These are phyloP conservation scores for Heliornis fulica DNA, from an alignment of 2,113 vertebrate genomes.

Conservation along the genomic window DNA sequence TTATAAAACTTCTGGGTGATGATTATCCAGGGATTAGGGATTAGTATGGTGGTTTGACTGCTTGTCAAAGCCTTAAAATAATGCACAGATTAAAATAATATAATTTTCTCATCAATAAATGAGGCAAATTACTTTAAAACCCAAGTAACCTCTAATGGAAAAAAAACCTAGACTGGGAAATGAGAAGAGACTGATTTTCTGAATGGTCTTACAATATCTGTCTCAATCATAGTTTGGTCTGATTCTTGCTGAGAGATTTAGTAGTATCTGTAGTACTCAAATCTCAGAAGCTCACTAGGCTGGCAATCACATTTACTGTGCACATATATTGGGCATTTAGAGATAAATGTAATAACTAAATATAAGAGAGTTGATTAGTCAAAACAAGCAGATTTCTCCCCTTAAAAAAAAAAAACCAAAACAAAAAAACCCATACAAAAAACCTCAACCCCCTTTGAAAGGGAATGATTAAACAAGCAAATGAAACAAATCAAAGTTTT, in stretches of 20 bases:
- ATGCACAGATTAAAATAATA: constrained; percentile 7
- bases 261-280: not conserved
- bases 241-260: not conserved
- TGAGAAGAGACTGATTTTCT: not conserved
- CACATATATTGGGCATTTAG: not conserved
- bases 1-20: not conserved
- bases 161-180: not conserved
- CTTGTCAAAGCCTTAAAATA: constrained; percentile 17
- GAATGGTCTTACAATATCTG: not conserved
- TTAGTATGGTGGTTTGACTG: not conserved
- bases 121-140: not conserved
- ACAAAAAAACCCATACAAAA: no score
- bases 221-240: not conserved
- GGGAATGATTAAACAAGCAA: not conserved
- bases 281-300: not conserved
- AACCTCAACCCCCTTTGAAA: not conserved
- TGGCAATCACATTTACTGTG: not conserved
- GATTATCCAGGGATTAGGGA: constrained; percentile 16
- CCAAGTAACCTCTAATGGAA: not conserved
- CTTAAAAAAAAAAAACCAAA: not conserved
- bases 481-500: not conserved
- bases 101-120: not conserved
- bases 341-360: not conserved
- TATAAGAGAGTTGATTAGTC: not conserved
- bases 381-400: not conserved